Evolutionary conservation across 2,888 invertebrate genomes (phyloP), one percentile per base, ranked within the genome.

Genomic region (Nysson spinosus): DNA sequence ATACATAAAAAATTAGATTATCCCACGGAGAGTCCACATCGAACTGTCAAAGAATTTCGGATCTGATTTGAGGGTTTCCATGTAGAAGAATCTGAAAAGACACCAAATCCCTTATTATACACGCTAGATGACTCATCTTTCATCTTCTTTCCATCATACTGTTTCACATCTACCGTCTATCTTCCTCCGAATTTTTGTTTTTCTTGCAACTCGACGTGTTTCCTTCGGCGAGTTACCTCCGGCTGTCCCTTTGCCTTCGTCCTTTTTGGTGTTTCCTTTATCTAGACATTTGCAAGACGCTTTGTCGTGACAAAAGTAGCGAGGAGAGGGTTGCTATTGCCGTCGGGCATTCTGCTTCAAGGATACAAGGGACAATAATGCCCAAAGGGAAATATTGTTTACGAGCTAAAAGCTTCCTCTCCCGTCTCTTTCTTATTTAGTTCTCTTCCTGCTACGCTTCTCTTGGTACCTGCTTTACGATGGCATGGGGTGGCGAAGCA

Each of bases 311-410:
- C 16, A 14, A 49, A 39, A 57, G 30, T 11, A 28, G 39, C 9
- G 28, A 19, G 30, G 32, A 28, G 35, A 40, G 32, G 9, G 24
- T 9, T 2, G 26, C 24, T n/a, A n/a, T n/a, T n/a, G n/a, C n/a
- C n/a, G n/a, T n/a, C n/a, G n/a, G n/a, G n/a, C n/a, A n/a, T n/a
- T n/a, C n/a, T 26, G 24, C 43, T 43, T 5, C 11, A 4, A 1
- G 4, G 19, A 34, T 50, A 11, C 32, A 19, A 39, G 51, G 19
- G 51, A 39, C 51, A 58, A 58, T 55, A 63, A 58, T 16, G 43
- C 44, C n/a, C 47, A 49, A 51, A 63, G 57, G 50, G 32, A 58
- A 68, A 67, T 63, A 57, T 67, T 46, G 42, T 67, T 67, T 46
- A 43, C 44, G 42, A 46, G 26, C 49, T 56, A 47, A 26, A 61